Evolutionary conservation across 2,797 vertebrate species (phyloP).

Genomic region (Phoebastria nigripes): DNA sequence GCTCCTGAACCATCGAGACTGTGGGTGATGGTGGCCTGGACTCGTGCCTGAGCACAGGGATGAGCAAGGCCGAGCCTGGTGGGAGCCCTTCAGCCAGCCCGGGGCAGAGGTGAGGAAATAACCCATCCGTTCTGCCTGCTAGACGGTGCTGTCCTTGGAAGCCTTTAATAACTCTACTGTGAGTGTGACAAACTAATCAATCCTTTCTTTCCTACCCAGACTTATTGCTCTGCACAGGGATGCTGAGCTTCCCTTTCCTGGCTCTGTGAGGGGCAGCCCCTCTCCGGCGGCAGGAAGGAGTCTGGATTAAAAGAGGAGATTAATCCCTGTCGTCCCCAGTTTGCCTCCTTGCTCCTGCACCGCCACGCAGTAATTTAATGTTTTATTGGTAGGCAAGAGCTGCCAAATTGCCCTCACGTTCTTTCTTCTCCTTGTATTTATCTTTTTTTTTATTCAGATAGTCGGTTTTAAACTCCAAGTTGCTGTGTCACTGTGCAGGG

Average conservation of each 20-base stretch:
- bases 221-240: no score
- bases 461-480: not conserved
- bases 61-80: rapidly evolving
- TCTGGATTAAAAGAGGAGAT: rapidly evolving
- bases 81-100: not conserved
- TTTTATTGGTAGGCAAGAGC: not conserved
- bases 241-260: not conserved
- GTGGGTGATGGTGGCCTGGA: rapidly evolving
- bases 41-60: not conserved
- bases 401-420: not conserved
- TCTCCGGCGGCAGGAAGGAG: rapidly evolving
- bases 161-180: not conserved
- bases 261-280: not conserved
- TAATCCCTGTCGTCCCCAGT: no score
- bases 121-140: not conserved
- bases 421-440: not conserved
- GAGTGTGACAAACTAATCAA: not conserved
- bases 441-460: not conserved
- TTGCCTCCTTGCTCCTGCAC: not conserved
- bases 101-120: not conserved
- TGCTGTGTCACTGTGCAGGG: no score
- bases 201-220: not conserved
- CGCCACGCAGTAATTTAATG: not conserved
- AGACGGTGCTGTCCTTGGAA: not conserved
- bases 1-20: rapidly evolving